Percentiles rank a stretch among this genome's conserved stretches.
Conservation (phyloP, 1,140 invertebrate species). For the Hypothenemus hampei region DNA sequence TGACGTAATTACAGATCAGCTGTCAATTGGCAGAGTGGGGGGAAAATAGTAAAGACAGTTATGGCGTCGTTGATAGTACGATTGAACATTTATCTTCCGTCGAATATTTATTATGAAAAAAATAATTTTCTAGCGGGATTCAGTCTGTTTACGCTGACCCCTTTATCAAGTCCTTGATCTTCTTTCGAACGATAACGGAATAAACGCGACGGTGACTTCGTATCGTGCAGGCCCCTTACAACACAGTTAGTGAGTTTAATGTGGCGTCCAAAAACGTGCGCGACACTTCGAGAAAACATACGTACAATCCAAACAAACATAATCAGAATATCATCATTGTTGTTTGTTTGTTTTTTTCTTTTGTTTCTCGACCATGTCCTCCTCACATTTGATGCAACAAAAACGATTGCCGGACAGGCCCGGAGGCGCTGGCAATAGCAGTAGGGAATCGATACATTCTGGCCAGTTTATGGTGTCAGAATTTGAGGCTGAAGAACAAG, state of each 20-base stretch:
- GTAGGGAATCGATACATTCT: constrained; percentile 86
- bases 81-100: too few relatives aligned
- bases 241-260: constrained; percentile 25
- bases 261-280: constrained; percentile 30
- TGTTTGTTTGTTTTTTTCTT: too few relatives aligned
- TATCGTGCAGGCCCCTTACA: too few relatives aligned
- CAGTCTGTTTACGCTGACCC: constrained; percentile 40
- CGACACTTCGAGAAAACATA: constrained; percentile 17
- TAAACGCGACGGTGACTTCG: too few relatives aligned
- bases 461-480: constrained; percentile 98
- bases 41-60: too few relatives aligned
- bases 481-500: constrained; percentile 88
- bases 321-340: too few relatives aligned
- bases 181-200: constrained; percentile 36
- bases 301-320: constrained; percentile 20
- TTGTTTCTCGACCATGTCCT: constrained; percentile 30
- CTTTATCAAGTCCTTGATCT: constrained; percentile 48
- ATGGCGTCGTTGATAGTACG: too few relatives aligned
- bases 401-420: constrained; percentile 26
- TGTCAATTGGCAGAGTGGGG: too few relatives aligned
- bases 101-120: constrained; percentile 42
- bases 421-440: too few relatives aligned
- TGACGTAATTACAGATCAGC: too few relatives aligned
- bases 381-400: constrained; percentile 30
- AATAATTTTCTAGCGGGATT: constrained; percentile 31